These are phyloP conservation scores for Tetragonisca angustula DNA, from an alignment of 2,888 invertebrate species.

Conservation along the genomic window DNA sequence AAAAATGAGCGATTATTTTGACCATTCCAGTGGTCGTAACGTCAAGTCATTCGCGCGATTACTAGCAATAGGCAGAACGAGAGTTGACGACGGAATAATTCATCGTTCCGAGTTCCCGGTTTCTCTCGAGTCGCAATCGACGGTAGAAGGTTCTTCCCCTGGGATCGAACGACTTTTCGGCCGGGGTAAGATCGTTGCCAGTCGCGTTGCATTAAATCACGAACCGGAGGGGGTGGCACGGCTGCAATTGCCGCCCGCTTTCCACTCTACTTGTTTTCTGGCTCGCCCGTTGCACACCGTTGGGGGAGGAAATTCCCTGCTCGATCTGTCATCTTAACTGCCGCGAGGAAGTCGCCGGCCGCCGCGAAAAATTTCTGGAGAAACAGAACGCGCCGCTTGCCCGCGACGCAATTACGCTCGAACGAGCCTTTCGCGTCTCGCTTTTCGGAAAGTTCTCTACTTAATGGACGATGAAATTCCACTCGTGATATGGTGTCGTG, in stretches of 20 bases:
- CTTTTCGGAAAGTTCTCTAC: not conserved
- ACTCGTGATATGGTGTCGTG: not conserved
- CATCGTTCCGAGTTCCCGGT: constrained; percentile 13
- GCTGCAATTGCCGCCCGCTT: constrained; percentile 33
- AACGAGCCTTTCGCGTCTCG: not conserved
- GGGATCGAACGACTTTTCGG: constrained; percentile 20
- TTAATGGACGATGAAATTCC: constrained; percentile 10
- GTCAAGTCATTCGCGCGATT: not conserved
- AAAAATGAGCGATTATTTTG: too few species aligned
- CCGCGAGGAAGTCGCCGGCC: constrained; percentile 7
- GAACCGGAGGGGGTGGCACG: not conserved
- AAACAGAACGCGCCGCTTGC: not conserved
- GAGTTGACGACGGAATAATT: constrained; percentile 36
- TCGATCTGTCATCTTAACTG: constrained; percentile 62
- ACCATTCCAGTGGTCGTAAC: too few species aligned
- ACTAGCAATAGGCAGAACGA: not conserved
- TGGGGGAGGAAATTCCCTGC: constrained; percentile 42
- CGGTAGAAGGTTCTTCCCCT: not conserved
- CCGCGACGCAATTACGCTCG: constrained; percentile 9
- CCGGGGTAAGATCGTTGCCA: constrained; percentile 33
- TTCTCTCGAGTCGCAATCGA: constrained; percentile 6
- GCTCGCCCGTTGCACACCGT: constrained; percentile 30
- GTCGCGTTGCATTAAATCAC: constrained; percentile 53
- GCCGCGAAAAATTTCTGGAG: constrained; percentile 11
- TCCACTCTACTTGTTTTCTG: constrained; percentile 58